Evolutionary conservation across 2,888 invertebrate genomes (phyloP).

Genomic region (Metalampra italica): DNA sequence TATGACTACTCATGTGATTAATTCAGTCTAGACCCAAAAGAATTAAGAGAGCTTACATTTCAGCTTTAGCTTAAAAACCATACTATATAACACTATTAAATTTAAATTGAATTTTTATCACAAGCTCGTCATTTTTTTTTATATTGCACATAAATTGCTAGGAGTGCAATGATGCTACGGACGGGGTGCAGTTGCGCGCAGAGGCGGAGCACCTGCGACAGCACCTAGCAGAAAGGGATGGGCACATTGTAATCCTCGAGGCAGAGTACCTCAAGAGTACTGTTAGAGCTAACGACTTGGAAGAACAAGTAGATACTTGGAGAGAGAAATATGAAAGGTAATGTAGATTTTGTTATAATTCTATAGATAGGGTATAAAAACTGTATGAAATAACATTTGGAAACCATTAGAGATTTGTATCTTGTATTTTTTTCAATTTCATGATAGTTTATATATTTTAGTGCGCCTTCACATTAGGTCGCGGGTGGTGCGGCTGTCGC

Average conservation of each 20-base stretch:
- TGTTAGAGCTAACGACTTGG: conserved; percentile 86
- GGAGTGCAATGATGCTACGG: conserved; percentile 62
- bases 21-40: too few species aligned
- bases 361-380: not conserved
- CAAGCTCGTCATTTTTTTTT: conserved; percentile 39
- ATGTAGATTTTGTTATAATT: not conserved
- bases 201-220: conserved; percentile 93
- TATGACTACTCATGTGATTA: too few species aligned
- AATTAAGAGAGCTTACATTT: too few species aligned
- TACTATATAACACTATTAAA: too few species aligned
- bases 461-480: too few species aligned
- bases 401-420: too few species aligned
- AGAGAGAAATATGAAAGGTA: conserved; percentile 94
- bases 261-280: conserved; percentile 90
- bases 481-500: too few species aligned
- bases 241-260: conserved; percentile 91
- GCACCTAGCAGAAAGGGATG: conserved; percentile 88
- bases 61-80: too few species aligned
- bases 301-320: conserved; percentile 91
- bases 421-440: too few species aligned
- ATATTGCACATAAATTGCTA: conserved; percentile 51
- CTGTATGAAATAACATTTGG: not conserved
- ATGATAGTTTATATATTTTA: too few species aligned
- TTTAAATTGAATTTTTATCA: not conserved
- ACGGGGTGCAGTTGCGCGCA: conserved; percentile 85